These are phyloP conservation scores for Epistrophe eligans DNA, from an alignment of 2,888 invertebrate genomes.

Conservation along the genomic window DNA sequence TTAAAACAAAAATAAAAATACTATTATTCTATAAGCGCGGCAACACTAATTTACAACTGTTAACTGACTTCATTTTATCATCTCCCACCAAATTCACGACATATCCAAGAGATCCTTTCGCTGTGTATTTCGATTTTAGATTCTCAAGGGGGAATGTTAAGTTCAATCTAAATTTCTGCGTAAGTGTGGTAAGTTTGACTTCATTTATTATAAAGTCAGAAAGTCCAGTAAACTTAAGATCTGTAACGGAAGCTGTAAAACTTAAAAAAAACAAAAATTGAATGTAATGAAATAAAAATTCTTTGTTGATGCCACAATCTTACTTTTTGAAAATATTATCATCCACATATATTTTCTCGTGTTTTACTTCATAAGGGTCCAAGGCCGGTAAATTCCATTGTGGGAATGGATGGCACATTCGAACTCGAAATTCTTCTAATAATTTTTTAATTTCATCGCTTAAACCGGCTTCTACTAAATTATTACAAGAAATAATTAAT, in stretches of 20 bases:
- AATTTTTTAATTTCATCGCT: conserved; percentile 78
- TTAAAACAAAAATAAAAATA: background rate
- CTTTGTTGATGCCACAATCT: background rate
- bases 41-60: background rate
- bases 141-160: conserved; percentile 38
- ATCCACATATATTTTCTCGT: conserved; percentile 61
- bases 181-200: conserved; percentile 40
- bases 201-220: conserved; percentile 58
- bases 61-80: conserved; percentile 79
- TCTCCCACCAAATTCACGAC: conserved; percentile 80
- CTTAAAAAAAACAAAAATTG: conserved; percentile 1
- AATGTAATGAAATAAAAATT: no score
- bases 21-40: background rate
- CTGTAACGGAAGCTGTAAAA: conserved; percentile 60
- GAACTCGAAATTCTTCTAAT: conserved; percentile 79
- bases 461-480: conserved; percentile 44
- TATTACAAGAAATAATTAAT: background rate
- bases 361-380: conserved; percentile 78
- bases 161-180: conserved; percentile 46
- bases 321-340: conserved; percentile 48
- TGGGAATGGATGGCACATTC: conserved; percentile 82
- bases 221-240: conserved; percentile 41
- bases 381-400: conserved; percentile 80
- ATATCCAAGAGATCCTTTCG: conserved; percentile 80
- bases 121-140: conserved; percentile 79